phyloP scores from a whole-genome alignment of 2,888 invertebrate species.

The Congeria kusceri region DNA sequence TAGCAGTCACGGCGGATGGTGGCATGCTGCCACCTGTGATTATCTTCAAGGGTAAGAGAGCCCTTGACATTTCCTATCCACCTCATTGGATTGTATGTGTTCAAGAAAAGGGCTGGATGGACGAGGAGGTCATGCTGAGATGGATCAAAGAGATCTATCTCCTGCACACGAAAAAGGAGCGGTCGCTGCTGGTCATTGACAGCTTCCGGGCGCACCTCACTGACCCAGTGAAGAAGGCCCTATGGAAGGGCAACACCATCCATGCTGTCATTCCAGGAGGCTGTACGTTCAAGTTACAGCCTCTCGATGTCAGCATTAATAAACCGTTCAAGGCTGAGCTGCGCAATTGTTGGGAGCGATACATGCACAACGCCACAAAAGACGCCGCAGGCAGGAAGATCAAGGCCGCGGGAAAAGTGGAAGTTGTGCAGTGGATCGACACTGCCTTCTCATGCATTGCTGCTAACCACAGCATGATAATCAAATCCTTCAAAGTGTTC shows the following conservation, averaged over 20 bases:
- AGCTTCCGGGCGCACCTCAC: constrained; percentile 38
- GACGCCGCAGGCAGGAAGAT: no score
- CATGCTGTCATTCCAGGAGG: constrained; percentile 37
- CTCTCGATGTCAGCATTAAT: constrained; percentile 38
- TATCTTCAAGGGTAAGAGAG: constrained; percentile 43
- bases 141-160: constrained; percentile 34
- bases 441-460: no score
- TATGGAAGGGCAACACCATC: constrained; percentile 18
- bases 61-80: constrained; percentile 12
- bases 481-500: no score
- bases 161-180: constrained; percentile 20
- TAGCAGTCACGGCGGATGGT: constrained; percentile 16
- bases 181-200: constrained; percentile 39
- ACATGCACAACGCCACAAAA: no score
- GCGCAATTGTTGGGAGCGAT: no score
- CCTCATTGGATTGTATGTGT: constrained; percentile 24
- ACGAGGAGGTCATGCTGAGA: constrained; percentile 22
- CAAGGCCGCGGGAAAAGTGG: no score
- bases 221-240: constrained; percentile 19
- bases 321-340: constrained; percentile 47
- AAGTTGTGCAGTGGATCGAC: no score
- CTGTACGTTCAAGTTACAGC: constrained; percentile 44
- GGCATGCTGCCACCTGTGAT: constrained; percentile 34
- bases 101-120: constrained; percentile 41
- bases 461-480: no score